These are phyloP conservation scores for Taxidea taxus DNA, from an alignment of 2,113 vertebrate genomes.

Conservation along the genomic window DNA sequence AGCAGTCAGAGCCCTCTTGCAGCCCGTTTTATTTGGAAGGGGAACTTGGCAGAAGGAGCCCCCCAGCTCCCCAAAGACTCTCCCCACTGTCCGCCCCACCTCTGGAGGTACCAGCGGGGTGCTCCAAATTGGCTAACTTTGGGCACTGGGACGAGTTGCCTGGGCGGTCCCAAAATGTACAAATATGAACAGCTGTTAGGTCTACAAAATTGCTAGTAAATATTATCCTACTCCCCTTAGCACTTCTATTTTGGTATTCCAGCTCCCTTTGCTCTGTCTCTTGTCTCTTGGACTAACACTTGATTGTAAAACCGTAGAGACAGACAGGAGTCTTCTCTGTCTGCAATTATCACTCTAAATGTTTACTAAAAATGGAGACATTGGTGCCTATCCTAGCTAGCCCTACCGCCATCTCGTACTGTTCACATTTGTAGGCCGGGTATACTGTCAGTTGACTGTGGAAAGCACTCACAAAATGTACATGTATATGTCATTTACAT, in stretches of 20 bases:
- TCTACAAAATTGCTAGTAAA: background rate
- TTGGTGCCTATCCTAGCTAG: background rate
- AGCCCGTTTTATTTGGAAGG: background rate
- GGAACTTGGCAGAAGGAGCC: background rate
- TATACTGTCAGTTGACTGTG: background rate
- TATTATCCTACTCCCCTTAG: background rate
- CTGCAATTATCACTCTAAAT: background rate
- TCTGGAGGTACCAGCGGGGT: background rate
- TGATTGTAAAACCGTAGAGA: background rate
- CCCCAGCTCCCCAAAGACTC: background rate
- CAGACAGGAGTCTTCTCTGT: background rate
- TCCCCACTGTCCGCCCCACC: background rate
- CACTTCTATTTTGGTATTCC: background rate
- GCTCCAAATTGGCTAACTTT: background rate
- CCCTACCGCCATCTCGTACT: background rate
- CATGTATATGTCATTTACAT: background rate
- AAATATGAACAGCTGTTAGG: background rate
- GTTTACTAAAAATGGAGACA: background rate
- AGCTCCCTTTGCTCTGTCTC: background rate
- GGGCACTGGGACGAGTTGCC: background rate
- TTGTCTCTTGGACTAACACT: background rate
- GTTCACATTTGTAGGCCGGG: background rate
- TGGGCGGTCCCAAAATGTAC: no score
- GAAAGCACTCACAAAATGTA: background rate
- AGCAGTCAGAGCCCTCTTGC: background rate